A percentile compares a stretch with the other conserved stretches of the same genome.
Evolutionary conservation across 1,140 invertebrate species (phyloP).

Genomic region (Drosophila mojavensis): DNA sequence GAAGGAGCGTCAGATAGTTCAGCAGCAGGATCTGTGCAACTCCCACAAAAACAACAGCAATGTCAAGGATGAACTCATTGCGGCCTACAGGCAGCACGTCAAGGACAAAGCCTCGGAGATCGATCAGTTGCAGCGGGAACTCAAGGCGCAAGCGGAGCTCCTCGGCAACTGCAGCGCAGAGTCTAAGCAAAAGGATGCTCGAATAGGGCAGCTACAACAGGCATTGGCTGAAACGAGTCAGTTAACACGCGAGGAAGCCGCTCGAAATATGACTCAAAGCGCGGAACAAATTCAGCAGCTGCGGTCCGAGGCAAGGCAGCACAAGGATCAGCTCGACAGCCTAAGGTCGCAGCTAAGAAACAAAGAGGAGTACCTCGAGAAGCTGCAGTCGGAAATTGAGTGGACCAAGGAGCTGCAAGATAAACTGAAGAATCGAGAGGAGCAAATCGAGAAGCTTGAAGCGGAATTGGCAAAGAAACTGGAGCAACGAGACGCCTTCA

Average conservation of each 20-base stretch:
- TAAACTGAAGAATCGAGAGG: background rate
- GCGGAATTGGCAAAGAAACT: background rate
- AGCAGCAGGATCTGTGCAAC: slow-evolving; percentile 1
- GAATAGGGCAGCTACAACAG: slow-evolving; percentile 3
- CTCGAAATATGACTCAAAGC: background rate
- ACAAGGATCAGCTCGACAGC: background rate
- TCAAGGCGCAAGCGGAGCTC: background rate
- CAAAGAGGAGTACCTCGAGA: background rate
- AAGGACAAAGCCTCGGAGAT: slow-evolving; percentile 1
- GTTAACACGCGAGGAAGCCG: background rate
- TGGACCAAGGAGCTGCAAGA: background rate
- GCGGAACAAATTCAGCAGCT: background rate
- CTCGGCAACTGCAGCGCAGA: background rate
- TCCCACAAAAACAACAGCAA: slow-evolving; percentile 13
- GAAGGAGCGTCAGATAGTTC: slow-evolving; percentile 10
- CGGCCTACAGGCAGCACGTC: background rate
- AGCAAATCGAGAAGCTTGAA: background rate
- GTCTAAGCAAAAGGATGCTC: background rate
- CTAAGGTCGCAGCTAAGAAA: background rate
- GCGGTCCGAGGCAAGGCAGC: background rate
- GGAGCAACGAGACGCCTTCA: background rate
- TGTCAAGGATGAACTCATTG: slow-evolving; percentile 20
- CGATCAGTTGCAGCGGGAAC: background rate
- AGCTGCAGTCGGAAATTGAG: background rate
- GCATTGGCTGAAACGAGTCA: too few relatives aligned